Percentiles rank a stretch among this genome's conserved stretches.
phyloP scores from a whole-genome alignment of 2,797 vertebrate species.

The Etheostoma perlongum region DNA sequence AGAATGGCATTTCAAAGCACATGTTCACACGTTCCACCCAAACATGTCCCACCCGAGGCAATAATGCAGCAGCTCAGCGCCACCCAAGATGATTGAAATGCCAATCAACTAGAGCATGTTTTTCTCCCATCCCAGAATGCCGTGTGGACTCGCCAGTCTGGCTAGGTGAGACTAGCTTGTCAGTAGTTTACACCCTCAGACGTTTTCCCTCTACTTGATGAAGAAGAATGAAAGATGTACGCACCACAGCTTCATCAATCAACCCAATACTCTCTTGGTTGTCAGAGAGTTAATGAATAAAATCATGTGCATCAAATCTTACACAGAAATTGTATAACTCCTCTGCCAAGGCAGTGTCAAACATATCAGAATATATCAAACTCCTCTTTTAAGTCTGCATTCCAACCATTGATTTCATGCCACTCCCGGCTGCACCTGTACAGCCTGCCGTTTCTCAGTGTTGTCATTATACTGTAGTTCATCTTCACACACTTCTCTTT shows the following conservation, averaged over 20 bases:
- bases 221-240: conserved; percentile 2
- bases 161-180: not conserved
- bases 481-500: not conserved
- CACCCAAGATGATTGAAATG: no score
- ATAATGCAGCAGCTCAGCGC: no score
- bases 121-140: no score
- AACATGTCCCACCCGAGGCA: no score
- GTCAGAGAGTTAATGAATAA: not conserved
- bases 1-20: no score
- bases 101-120: no score
- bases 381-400: not conserved
- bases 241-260: not conserved
- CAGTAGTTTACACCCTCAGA: not conserved
- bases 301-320: not conserved
- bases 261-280: not conserved
- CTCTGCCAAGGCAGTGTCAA: not conserved
- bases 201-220: not conserved
- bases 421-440: no score
- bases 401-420: not conserved
- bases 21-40: no score
- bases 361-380: not conserved
- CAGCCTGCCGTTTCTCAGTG: not conserved
- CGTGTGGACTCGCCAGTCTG: no score
- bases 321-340: not conserved
- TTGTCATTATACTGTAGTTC: not conserved